A percentile compares a stretch with the other conserved stretches of the same genome.
These are phyloP conservation scores for Dipodomys ordii DNA, from an alignment of 2,113 vertebrate genomes.

Conservation along the genomic window DNA sequence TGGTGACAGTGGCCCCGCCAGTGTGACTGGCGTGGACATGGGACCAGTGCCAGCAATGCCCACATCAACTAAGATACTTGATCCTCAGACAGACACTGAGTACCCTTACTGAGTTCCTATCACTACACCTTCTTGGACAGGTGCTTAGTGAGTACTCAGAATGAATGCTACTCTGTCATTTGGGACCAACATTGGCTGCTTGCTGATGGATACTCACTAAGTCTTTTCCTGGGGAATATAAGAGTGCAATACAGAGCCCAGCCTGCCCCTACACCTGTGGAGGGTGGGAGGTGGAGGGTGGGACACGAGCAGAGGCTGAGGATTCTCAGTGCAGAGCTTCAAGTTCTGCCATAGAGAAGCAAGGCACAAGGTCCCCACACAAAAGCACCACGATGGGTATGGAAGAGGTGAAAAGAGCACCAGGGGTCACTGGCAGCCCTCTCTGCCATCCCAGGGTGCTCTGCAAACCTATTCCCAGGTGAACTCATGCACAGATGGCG, in stretches of 20 bases:
- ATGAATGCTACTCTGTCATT: rapidly evolving
- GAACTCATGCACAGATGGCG: neutral
- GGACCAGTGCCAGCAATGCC: rapidly evolving
- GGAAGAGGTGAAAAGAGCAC: neutral
- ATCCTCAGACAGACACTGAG: too few species aligned
- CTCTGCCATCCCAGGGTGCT: neutral
- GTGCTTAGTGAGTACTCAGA: neutral
- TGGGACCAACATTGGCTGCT: neutral
- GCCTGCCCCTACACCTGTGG: neutral
- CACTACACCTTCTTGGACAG: neutral
- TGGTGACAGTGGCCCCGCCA: neutral
- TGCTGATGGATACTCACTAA: neutral
- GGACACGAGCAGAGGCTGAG: too few species aligned
- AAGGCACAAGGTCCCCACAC: rapidly evolving
- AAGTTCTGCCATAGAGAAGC: too few species aligned
- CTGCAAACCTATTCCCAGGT: neutral
- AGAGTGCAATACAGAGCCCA: rapidly evolving
- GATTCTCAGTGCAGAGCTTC: too few species aligned
- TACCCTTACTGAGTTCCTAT: too few species aligned
- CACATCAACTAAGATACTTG: neutral
- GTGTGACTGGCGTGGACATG: neutral
- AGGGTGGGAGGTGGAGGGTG: neutral
- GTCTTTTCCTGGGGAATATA: neutral
- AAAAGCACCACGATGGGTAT: neutral
- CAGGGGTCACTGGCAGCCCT: rapidly evolving